These are phyloP conservation scores for Sipha flava DNA, from an alignment of 1,140 invertebrate species.

Conservation along the genomic window DNA sequence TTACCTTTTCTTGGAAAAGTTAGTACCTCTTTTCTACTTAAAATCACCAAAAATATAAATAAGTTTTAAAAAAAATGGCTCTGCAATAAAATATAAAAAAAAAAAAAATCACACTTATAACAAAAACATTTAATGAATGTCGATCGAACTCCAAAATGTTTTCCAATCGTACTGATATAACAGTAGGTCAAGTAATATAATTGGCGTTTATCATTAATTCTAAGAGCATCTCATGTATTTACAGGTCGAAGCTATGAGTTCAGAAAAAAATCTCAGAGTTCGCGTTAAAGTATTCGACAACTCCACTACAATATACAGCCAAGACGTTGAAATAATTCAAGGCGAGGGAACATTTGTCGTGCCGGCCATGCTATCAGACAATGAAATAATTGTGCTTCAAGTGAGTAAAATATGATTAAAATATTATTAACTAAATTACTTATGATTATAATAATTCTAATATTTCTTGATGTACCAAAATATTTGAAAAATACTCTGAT, in stretches of 20 bases:
- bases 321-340: conserved; percentile 56
- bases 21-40: conserved; percentile 37
- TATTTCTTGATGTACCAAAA: no score
- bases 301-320: conserved; percentile 57
- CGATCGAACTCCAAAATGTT: no score
- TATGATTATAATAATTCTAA: no score
- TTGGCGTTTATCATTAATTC: no score
- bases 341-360: conserved; percentile 56
- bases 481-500: no score
- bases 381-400: conserved; percentile 53
- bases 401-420: conserved; percentile 41
- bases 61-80: neutral
- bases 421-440: neutral
- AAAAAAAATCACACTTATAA: no score
- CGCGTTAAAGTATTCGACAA: conserved; percentile 57
- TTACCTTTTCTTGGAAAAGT: conserved; percentile 56
- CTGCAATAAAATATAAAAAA: no score
- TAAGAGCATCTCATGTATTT: conserved; percentile 32
- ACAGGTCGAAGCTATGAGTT: conserved; percentile 58
- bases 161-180: no score
- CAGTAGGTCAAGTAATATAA: no score
- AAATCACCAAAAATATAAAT: no score
- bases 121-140: no score
- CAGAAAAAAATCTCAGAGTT: conserved; percentile 54
- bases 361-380: conserved; percentile 55